These are phyloP conservation scores for Brachionichthys hirsutus DNA, from an alignment of 2,113 vertebrate genomes.

Conservation along the genomic window DNA sequence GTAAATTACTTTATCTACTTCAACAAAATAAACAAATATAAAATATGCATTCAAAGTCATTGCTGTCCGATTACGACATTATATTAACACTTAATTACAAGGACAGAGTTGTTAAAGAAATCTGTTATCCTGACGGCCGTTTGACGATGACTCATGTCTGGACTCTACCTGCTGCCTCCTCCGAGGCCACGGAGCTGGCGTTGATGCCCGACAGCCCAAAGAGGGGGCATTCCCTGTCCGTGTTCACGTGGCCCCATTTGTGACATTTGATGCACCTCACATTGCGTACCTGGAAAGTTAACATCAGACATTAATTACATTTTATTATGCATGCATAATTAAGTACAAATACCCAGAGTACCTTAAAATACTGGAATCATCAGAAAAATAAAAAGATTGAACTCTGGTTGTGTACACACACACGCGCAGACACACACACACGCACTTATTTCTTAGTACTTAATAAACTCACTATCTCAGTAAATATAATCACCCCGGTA, in stretches of 20 bases:
- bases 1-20: too few relatives aligned
- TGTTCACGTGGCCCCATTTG: slow-evolving; percentile 99
- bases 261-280: slow-evolving; percentile 98
- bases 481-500: too few relatives aligned
- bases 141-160: too few relatives aligned
- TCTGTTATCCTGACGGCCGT: background rate
- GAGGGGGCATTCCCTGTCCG: slow-evolving; percentile 95
- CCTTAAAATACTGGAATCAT: background rate
- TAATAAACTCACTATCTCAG: too few relatives aligned
- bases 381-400: background rate
- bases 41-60: background rate
- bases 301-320: slow-evolving; percentile 9
- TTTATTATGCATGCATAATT: background rate
- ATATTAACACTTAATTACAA: background rate
- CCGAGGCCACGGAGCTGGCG: slow-evolving; percentile 87
- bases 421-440: too few relatives aligned
- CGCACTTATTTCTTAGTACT: too few relatives aligned
- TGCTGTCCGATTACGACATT: background rate
- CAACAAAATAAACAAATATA: background rate
- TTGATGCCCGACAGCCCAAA: slow-evolving; percentile 99
- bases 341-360: background rate
- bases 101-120: background rate
- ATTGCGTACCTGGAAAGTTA: slow-evolving; percentile 87
- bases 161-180: slow-evolving; percentile 88
- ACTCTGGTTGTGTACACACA: too few relatives aligned